Conservation (phyloP, 2,113 vertebrate species). For the Actinemys pallida region DNA sequence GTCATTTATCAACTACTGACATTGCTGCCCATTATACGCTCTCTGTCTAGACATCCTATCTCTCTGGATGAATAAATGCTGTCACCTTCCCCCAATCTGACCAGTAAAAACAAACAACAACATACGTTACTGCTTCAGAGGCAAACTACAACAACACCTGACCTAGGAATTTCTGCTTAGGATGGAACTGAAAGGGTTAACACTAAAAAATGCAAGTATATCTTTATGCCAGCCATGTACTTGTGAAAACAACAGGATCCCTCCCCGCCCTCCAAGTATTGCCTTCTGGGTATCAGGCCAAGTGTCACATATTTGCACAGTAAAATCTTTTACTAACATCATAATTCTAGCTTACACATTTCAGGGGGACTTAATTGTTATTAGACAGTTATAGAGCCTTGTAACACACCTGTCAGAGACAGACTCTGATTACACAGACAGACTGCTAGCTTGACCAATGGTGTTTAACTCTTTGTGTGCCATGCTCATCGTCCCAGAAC, state of each 20-base stretch:
- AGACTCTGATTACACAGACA: not conserved
- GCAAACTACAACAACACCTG: not conserved
- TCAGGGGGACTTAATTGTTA: not conserved
- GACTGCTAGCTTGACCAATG: not conserved
- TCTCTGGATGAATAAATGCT: not conserved
- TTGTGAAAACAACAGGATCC: not conserved
- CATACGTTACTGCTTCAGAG: not conserved
- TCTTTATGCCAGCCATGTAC: not conserved
- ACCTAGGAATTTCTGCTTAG: not conserved
- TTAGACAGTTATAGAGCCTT: not conserved
- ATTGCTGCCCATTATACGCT: not conserved
- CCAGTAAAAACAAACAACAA: not conserved
- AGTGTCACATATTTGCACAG: not conserved
- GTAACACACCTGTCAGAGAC: fast-evolving
- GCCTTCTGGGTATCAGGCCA: not conserved
- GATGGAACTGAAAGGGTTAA: not conserved
- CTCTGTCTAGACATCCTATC: not conserved
- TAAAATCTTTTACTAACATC: not conserved
- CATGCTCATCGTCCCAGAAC: not conserved
- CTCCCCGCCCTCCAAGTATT: fast-evolving
- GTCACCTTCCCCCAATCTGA: not conserved
- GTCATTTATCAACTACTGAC: not conserved
- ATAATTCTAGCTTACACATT: fast-evolving
- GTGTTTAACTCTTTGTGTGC: not conserved
- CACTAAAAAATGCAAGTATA: not conserved